Conservation (phyloP, 1,140 invertebrate genomes). For the Caenorhabditis inopinata region DNA sequence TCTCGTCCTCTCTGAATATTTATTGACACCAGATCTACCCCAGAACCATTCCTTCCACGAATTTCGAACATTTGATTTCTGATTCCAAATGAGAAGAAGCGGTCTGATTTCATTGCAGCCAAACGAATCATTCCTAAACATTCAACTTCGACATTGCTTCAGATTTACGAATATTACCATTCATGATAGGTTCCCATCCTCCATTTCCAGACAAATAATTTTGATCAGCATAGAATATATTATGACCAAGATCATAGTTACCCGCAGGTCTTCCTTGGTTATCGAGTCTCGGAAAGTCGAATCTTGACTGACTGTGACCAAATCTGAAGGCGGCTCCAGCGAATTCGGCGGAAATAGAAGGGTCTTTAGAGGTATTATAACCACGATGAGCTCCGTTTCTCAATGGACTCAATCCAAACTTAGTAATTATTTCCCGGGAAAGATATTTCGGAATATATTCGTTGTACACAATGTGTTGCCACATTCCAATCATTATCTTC, state of each 20-base stretch:
- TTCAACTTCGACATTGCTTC: background rate
- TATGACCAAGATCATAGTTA: constrained; percentile 27
- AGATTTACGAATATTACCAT: background rate
- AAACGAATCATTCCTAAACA: constrained; percentile 35
- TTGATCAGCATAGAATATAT: constrained; percentile 46
- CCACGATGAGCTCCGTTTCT: constrained; percentile 29
- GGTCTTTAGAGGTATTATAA: background rate
- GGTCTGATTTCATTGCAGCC: constrained; percentile 37
- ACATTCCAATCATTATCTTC: constrained; percentile 82
- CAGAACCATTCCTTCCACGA: constrained; percentile 66
- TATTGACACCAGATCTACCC: constrained; percentile 76
- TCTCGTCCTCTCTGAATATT: constrained; percentile 87
- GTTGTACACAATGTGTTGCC: constrained; percentile 90
- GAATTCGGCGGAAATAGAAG: constrained; percentile 54
- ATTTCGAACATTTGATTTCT: constrained; percentile 45
- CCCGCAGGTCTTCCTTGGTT: background rate
- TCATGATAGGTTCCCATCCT: constrained; percentile 8
- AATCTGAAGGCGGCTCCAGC: constrained; percentile 69
- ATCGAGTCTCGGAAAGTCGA: constrained; percentile 55
- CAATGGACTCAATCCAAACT: constrained; percentile 56
- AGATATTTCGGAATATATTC: constrained; percentile 89
- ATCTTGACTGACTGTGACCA: constrained; percentile 72
- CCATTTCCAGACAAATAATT: background rate
- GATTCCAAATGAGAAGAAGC: constrained; percentile 37
- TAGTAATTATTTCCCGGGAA: constrained; percentile 82